Base-by-base conservation (phyloP, 1,140 invertebrate species). In the Eriocheir sinensis region DNA sequence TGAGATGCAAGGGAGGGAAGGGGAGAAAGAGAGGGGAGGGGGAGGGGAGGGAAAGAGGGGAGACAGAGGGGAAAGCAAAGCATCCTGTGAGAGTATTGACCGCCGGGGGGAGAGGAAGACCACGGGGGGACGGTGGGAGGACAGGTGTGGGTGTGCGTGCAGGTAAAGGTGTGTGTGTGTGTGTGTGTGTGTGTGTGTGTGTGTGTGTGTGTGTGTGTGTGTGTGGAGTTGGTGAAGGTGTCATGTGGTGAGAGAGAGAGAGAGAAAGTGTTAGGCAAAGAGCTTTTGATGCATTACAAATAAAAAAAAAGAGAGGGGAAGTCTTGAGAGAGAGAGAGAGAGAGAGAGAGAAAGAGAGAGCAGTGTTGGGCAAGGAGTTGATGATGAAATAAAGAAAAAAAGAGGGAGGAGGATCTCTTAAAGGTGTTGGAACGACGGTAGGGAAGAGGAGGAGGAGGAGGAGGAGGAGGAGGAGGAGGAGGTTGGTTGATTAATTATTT, bases 241-340 rank as follows among this genome's bases (percentile, higher is more conserved):
- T 21, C 9, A 60, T 9, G 27, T 9, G 27, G 53, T 21, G 53
- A 60, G 53, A 60, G 53, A 60, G 53, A 60, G 53, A 60, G 53
- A 60, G 53, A 60, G 53, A 60, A 21, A 60, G 53, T 21, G 53
- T 21, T 9, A 60, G 53, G 27, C 9, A 60, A 21, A 60, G 53
- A 60, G 53, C 9, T 9, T 21, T 9, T 21, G 53, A 60, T 9
- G 27, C 21, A 15, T 2, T 21, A 72, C 21, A 72, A n/a, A 72
- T 21, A 72, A n/a, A 72, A n/a, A 72, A n/a, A 72, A n/a, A 72
- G 60, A 72, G 60, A 72, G 60, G n/a, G 60, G n/a, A n/a, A 72
- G 60, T n/a, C 21, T n/a, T 8, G 60, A 72, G 60, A 72, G 60
- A 72, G 60, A 72, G 60, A 72, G 60, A 72, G 60, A 72, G 60